Evolutionary conservation across 2,797 vertebrate species (phyloP).

Genomic region (Cottoperca gobio): DNA sequence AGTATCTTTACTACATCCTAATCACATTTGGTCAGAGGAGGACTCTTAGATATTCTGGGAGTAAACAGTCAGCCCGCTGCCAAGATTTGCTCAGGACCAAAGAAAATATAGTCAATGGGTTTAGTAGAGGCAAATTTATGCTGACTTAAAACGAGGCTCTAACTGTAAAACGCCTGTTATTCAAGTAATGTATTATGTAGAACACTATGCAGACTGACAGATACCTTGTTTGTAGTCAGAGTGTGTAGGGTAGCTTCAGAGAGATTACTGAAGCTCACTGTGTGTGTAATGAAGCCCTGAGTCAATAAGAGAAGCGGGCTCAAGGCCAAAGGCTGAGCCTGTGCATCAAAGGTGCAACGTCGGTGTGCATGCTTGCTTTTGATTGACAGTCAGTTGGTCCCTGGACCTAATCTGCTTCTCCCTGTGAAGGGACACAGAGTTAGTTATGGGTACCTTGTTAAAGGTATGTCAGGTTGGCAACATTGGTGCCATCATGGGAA

Average conservation of each 20-base stretch:
- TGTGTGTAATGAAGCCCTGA: conserved; percentile 82
- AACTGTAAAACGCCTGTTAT: conserved; percentile 57
- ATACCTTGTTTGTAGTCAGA: conserved; percentile 75
- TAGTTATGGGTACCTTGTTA: conserved; percentile 77
- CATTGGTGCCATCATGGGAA: conserved; percentile 76
- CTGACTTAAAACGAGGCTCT: conserved; percentile 48
- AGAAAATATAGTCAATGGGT: conserved; percentile 34
- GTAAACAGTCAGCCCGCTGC: conserved; percentile 28
- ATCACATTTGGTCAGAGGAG: conserved; percentile 31
- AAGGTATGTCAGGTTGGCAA: conserved; percentile 75
- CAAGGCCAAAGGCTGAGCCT: conserved; percentile 75
- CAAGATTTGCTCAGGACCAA: conserved; percentile 40
- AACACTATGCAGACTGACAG: conserved; percentile 71
- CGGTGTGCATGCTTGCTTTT: conserved; percentile 42
- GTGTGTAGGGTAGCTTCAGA: conserved; percentile 76
- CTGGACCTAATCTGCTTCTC: conserved; percentile 46
- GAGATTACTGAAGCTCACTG: conserved; percentile 82
- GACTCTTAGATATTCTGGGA: conserved; percentile 44
- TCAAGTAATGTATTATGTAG: conserved; percentile 54
- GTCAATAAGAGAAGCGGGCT: conserved; percentile 82
- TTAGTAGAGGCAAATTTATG: conserved; percentile 50
- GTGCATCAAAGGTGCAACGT: conserved; percentile 61
- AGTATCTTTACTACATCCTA: conserved; percentile 3
- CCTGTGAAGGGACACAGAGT: conserved; percentile 59
- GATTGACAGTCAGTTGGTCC: conserved; percentile 70